Evolutionary conservation across 2,797 vertebrate genomes (phyloP), one percentile per base, ranked within the genome.

Genomic region (Notolepis coatsorum): DNA sequence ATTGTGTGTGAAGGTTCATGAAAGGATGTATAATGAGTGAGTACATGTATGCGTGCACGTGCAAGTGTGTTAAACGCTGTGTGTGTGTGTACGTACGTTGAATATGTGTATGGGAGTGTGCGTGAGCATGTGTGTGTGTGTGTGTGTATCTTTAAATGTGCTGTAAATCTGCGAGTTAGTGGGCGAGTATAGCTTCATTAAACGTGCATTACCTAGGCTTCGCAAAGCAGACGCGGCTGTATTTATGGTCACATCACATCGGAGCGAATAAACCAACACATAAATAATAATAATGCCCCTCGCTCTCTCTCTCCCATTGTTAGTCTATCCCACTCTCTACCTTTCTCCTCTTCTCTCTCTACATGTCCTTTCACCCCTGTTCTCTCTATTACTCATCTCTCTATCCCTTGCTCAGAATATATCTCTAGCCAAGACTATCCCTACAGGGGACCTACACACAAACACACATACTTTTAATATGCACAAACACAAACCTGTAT

Each of bases 131-230:
- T 59, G 31, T 24, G 50, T 9, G 13, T 21, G 49, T 3, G 47
- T 48, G 28, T 35, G 7, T 38, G 18, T n/a, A 28, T 37, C 35
- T 52, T 45, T 53, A 33, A 50, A 38, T 59, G 48, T 43, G 55
- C 61, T 48, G 68, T 35, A 45, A 37, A 17, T 35, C 8, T 58
- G 43, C n/a, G 43, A 35, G 42, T 47, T 25, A 30, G 47, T 55
- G 58, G 41, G 25, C 42, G 53, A 71, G 65, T 30, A 28, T 17
- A 39, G 57, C 62, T 78, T 87, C 63, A 84, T 85, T 82, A 81
- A 65, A 69, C 71, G 50, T 62, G 72, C 66, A 80, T 83, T 75
- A 84, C 35, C 15, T 75, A 37, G 68, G 71, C 59, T 63, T 77
- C 68, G 58, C 24, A 15, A 69, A 72, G 51, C 64, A 78, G 69